phyloP scores from a whole-genome alignment of 2,797 vertebrate genomes.

The Fistularia commersonii region DNA sequence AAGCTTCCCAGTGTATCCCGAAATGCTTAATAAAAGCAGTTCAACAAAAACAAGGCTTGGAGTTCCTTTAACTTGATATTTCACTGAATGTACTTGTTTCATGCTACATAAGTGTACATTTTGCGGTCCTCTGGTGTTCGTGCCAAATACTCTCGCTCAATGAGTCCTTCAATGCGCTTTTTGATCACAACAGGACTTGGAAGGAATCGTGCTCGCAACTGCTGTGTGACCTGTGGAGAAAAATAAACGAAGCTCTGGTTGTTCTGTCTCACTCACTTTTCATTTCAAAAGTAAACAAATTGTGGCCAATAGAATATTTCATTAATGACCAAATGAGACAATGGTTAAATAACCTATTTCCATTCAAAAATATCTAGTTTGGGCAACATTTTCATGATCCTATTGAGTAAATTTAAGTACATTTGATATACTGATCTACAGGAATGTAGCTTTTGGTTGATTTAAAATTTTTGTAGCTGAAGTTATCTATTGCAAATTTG shows the following conservation, averaged over 20 bases:
- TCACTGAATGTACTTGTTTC: slow-evolving; percentile 76
- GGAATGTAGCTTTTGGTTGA: too few relatives aligned
- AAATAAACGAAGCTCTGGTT: not conserved
- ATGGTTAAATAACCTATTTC: too few relatives aligned
- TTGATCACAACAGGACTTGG: slow-evolving; percentile 99
- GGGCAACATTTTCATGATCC: too few relatives aligned
- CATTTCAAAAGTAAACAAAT: not conserved
- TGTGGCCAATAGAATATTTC: too few relatives aligned
- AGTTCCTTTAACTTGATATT: slow-evolving; percentile 45
- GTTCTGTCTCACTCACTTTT: not conserved
- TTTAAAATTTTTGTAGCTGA: too few relatives aligned
- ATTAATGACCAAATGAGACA: too few relatives aligned
- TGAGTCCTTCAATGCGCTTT: slow-evolving; percentile 99
- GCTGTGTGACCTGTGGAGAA: slow-evolving; percentile 90
- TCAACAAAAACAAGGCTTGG: slow-evolving; percentile 70
- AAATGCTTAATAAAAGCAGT: slow-evolving; percentile 84
- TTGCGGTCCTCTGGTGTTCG: slow-evolving; percentile 99
- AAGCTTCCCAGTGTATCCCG: slow-evolving; percentile 79
- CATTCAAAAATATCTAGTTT: too few relatives aligned
- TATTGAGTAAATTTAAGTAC: too few relatives aligned
- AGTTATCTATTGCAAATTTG: too few relatives aligned
- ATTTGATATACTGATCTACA: too few relatives aligned
- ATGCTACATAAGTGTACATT: slow-evolving; percentile 99
- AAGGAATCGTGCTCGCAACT: slow-evolving; percentile 96
- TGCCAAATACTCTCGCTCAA: slow-evolving; percentile 99